phyloP scores from a whole-genome alignment of 2,113 vertebrate species.

The Crotophaga sulcirostris region DNA sequence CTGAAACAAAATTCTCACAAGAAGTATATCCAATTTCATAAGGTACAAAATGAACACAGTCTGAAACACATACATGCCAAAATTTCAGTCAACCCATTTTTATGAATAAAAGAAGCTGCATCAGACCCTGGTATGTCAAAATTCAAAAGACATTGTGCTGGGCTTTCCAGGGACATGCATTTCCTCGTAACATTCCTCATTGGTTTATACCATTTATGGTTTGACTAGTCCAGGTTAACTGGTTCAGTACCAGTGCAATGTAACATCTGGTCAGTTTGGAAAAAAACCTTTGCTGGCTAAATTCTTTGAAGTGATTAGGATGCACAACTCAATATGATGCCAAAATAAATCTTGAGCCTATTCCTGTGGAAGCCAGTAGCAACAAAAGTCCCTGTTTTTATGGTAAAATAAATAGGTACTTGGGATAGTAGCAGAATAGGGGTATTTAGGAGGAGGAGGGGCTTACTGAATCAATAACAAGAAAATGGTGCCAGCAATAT shows the following conservation, averaged over 20 bases:
- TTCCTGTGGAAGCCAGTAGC: neutral
- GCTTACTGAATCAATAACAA: conserved; percentile 29
- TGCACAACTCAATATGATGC: neutral
- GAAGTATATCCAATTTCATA: neutral
- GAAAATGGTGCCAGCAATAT: conserved; percentile 37
- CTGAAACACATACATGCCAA: neutral
- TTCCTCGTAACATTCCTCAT: neutral
- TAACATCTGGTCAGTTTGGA: neutral
- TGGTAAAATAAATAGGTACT: conserved; percentile 44
- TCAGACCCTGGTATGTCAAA: neutral
- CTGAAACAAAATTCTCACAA: neutral
- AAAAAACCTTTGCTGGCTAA: neutral
- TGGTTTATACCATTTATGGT: neutral
- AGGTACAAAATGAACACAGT: neutral
- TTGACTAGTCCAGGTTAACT: neutral
- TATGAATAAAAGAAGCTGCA: neutral
- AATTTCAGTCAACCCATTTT: neutral
- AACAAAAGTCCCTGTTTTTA: conserved; percentile 1
- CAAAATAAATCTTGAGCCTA: conserved; percentile 8
- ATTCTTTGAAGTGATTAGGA: neutral
- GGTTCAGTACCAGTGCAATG: neutral
- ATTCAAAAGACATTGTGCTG: neutral
- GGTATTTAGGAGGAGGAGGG: conserved; percentile 31
- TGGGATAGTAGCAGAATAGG: neutral
- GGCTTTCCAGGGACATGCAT: neutral